phyloP scores from a whole-genome alignment of 2,888 invertebrate species.

The Drosophila infuscata region DNA sequence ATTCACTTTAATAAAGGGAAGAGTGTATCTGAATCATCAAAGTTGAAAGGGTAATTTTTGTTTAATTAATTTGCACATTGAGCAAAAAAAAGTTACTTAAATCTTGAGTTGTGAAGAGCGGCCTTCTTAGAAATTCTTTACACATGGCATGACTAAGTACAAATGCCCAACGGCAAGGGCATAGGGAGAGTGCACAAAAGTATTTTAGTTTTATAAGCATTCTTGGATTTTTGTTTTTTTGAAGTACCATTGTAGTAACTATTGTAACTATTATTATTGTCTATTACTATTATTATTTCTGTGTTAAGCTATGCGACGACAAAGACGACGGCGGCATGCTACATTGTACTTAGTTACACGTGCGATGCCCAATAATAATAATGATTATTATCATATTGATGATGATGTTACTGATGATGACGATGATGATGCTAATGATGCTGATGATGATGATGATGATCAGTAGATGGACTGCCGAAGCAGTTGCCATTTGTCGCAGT shows the following conservation, averaged over 20 bases:
- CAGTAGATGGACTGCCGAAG: constrained; percentile 26
- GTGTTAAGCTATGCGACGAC: constrained; percentile 60
- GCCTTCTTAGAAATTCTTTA: not conserved
- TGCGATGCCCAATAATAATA: constrained; percentile 40
- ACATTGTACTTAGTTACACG: constrained; percentile 72
- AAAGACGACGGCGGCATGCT: constrained; percentile 39
- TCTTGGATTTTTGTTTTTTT: constrained; percentile 45
- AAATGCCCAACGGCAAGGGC: constrained; percentile 4
- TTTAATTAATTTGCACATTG: not conserved
- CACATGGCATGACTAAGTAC: not conserved
- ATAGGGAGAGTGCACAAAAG: constrained; percentile 25
- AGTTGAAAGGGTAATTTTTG: not conserved
- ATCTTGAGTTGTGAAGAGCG: not conserved
- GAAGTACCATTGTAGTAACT: constrained; percentile 34
- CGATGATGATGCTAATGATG: constrained; percentile 1
- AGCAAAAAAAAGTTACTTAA: not conserved
- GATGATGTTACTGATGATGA: constrained; percentile 14
- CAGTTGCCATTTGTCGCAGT: constrained; percentile 56
- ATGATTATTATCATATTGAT: constrained; percentile 23
- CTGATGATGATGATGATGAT: constrained; percentile 28
- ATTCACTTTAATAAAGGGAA: not conserved
- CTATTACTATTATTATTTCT: constrained; percentile 73
- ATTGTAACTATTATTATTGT: constrained; percentile 64
- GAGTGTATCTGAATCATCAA: not conserved
- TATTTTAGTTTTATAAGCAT: constrained; percentile 32